Percentiles rank a stretch among this genome's conserved stretches.
Evolutionary conservation across 2,888 invertebrate species (phyloP).

Genomic region (Spodoptera picta): DNA sequence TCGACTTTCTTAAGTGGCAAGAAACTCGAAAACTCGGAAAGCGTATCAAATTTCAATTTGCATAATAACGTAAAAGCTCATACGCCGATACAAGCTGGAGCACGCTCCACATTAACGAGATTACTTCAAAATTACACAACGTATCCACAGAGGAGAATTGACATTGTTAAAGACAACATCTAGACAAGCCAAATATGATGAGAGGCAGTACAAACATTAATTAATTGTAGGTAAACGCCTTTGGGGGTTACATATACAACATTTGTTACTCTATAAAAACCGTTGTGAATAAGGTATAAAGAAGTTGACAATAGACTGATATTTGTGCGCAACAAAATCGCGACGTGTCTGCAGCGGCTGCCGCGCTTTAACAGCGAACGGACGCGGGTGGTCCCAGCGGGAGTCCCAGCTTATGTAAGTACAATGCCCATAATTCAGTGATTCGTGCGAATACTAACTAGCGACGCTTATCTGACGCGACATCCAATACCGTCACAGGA

Average conservation of each 20-base stretch:
- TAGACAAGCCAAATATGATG: constrained; percentile 26
- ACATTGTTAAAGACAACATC: constrained; percentile 50
- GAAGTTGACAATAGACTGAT: constrained; percentile 46
- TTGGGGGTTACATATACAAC: constrained; percentile 5
- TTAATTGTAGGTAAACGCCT: constrained; percentile 29
- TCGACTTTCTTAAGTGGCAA: constrained; percentile 62
- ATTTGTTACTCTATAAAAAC: constrained; percentile 25
- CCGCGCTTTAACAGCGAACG: constrained; percentile 58
- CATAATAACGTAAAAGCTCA: constrained; percentile 81
- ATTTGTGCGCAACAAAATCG: constrained; percentile 52
- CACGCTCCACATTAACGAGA: constrained; percentile 76
- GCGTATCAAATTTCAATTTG: constrained; percentile 81
- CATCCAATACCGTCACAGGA: constrained; percentile 76
- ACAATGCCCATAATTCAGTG: constrained; percentile 84
- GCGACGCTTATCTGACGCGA: constrained; percentile 75
- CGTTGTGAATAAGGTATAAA: constrained; percentile 33
- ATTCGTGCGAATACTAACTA: constrained; percentile 83
- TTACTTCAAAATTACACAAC: constrained; percentile 81
- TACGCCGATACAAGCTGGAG: constrained; percentile 74
- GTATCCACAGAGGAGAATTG: constrained; percentile 70
- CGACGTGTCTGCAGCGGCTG: constrained; percentile 42
- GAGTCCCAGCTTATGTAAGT: constrained; percentile 72
- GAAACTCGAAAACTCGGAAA: constrained; percentile 68
- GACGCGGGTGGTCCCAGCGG: constrained; percentile 86
- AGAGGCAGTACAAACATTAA: constrained; percentile 25